Percentiles rank a stretch among this genome's conserved stretches.
These are phyloP conservation scores for Campaea margaritaria DNA, from an alignment of 2,888 invertebrate genomes.

Conservation along the genomic window DNA sequence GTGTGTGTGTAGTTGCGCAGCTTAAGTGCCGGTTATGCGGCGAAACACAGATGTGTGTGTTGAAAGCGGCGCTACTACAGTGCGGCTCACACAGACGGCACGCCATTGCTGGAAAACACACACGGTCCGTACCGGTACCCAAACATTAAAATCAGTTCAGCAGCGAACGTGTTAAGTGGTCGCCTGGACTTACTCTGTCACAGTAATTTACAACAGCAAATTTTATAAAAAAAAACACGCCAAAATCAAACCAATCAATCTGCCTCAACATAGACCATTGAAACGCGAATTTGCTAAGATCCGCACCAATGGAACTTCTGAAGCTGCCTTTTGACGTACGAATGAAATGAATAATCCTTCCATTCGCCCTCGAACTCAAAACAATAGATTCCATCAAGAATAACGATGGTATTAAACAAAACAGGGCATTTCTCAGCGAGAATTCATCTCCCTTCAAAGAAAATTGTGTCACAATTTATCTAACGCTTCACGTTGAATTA, in stretches of 20 bases:
- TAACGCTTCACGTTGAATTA: slow-evolving; percentile 62
- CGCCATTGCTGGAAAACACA: no score
- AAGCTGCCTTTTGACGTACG: slow-evolving; percentile 64
- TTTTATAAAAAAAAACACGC: no score
- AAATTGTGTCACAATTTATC: slow-evolving; percentile 64
- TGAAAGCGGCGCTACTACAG: no score
- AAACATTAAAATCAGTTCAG: no score
- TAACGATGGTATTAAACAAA: slow-evolving; percentile 80
- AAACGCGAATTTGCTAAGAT: slow-evolving; percentile 17
- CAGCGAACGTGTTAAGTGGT: no score
- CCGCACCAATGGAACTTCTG: slow-evolving; percentile 24
- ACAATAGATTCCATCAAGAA: slow-evolving; percentile 80
- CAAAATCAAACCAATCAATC: slow-evolving; percentile 8
- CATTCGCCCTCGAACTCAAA: slow-evolving; percentile 67
- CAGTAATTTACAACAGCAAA: no score
- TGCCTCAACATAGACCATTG: slow-evolving; percentile 1
- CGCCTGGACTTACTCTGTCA: no score
- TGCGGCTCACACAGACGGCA: no score
- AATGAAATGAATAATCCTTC: slow-evolving; percentile 78
- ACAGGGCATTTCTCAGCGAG: slow-evolving; percentile 68
- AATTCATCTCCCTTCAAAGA: slow-evolving; percentile 53
- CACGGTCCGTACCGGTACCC: no score
- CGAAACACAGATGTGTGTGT: no score
- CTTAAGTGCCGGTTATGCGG: no score
- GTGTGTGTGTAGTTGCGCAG: no score